Conservation (phyloP, 2,888 invertebrate genomes). For the Agrilus biguttatus region DNA sequence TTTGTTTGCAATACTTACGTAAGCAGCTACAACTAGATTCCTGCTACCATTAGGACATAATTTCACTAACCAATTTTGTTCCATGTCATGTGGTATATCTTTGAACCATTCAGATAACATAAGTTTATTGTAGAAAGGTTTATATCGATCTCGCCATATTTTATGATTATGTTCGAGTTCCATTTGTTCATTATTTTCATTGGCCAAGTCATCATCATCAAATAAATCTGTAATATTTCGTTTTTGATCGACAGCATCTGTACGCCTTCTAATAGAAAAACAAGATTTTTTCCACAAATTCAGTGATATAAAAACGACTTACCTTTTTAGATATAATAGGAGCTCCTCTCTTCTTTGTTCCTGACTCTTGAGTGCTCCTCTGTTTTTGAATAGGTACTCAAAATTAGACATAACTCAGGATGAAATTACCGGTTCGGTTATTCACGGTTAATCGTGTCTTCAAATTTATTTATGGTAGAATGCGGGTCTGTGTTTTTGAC, state of each 20-base stretch:
- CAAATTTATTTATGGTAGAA: no score
- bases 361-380: conserved; percentile 11
- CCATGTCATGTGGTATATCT: conserved; percentile 66
- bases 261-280: conserved; percentile 32
- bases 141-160: conserved; percentile 14
- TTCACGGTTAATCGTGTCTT: no score
- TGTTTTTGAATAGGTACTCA: conserved; percentile 4
- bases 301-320: conserved; percentile 11
- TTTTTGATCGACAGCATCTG: conserved; percentile 32
- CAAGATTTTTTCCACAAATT: background rate
- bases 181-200: conserved; percentile 13
- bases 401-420: no score
- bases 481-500: no score
- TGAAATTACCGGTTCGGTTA: no score
- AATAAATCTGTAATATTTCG: conserved; percentile 39
- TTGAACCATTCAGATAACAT: conserved; percentile 92
- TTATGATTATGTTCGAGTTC: conserved; percentile 19
- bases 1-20: conserved; percentile 26
- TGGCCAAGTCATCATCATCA: conserved; percentile 18
- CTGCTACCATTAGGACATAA: conserved; percentile 77
- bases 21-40: conserved; percentile 62
- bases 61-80: conserved; percentile 55
- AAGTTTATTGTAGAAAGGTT: conserved; percentile 37
- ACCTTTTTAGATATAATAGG: conserved; percentile 45
- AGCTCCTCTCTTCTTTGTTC: conserved; percentile 35